A percentile compares a stretch with the other conserved stretches of the same genome.
Conservation (phyloP, 2,113 vertebrate species). For the Okapia johnstoni region DNA sequence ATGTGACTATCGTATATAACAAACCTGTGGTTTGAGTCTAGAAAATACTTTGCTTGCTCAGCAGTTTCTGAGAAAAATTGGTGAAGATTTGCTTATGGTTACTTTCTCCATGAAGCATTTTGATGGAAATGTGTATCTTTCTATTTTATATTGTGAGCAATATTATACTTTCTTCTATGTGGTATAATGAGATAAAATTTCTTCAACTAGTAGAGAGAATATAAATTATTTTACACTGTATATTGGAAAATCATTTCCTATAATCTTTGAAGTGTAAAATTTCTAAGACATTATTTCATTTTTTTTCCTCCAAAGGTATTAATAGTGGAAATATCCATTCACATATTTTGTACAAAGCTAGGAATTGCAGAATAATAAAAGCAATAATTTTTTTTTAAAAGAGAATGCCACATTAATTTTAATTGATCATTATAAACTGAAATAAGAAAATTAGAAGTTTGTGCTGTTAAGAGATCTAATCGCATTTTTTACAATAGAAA, state of each 20-base stretch:
- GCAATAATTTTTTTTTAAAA: background rate
- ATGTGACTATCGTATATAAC: background rate
- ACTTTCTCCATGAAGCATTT: background rate
- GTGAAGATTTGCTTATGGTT: background rate
- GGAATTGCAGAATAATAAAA: background rate
- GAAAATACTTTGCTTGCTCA: background rate
- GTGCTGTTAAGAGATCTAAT: background rate
- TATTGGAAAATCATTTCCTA: background rate
- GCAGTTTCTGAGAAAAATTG: background rate
- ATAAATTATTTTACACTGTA: background rate
- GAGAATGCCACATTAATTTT: background rate
- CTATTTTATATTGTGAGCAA: background rate
- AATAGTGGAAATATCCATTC: background rate
- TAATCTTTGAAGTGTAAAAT: background rate
- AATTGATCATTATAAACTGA: background rate
- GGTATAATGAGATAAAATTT: background rate
- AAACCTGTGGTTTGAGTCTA: background rate
- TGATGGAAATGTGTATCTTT: background rate
- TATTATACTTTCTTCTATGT: background rate
- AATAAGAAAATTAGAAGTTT: background rate
- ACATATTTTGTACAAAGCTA: background rate
- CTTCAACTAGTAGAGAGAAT: background rate
- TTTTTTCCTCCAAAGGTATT: background rate
- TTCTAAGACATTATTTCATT: background rate
- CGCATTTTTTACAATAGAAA: background rate